phyloP scores from a whole-genome alignment of 2,113 vertebrate genomes.

The Myotis davidii region DNA sequence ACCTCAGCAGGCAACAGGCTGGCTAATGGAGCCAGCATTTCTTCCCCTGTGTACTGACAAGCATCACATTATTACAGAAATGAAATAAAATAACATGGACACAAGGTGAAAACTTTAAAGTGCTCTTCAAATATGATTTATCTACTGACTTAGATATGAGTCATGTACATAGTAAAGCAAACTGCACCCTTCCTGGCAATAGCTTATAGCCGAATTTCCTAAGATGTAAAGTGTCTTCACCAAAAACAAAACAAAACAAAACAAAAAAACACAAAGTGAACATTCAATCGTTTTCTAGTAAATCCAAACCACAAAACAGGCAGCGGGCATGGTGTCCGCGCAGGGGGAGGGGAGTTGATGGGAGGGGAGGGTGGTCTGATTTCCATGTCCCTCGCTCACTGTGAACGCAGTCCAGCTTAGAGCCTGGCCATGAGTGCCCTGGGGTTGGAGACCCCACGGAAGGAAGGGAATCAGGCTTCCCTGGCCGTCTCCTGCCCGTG shows the following conservation, averaged over 20 bases:
- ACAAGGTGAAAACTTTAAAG: not conserved
- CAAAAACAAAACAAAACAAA: not conserved
- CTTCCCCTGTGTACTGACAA: not conserved
- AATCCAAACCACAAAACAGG: not conserved
- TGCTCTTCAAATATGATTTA: not conserved
- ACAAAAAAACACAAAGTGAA: not conserved
- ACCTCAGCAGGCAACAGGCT: not conserved
- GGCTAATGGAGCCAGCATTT: not conserved
- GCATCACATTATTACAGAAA: not conserved
- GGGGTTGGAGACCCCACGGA: too few relatives aligned
- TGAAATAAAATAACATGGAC: not conserved
- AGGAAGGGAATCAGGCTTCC: too few relatives aligned
- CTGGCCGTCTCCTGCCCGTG: too few relatives aligned
- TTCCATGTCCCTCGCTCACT: not conserved
- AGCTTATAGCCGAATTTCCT: not conserved
- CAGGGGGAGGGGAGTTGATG: not conserved
- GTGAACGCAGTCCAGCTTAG: too few relatives aligned
- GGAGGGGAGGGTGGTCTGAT: not conserved
- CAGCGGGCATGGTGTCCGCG: not conserved
- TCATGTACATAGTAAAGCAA: not conserved
- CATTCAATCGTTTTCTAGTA: not conserved
- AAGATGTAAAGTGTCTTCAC: conserved; percentile 17
- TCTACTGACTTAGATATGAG: not conserved
- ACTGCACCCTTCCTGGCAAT: not conserved
- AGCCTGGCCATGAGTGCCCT: too few relatives aligned